Evolutionary conservation across 2,113 vertebrate species (phyloP), one percentile per base, ranked within the genome.

Genomic region (Dipodomys stephensi): DNA sequence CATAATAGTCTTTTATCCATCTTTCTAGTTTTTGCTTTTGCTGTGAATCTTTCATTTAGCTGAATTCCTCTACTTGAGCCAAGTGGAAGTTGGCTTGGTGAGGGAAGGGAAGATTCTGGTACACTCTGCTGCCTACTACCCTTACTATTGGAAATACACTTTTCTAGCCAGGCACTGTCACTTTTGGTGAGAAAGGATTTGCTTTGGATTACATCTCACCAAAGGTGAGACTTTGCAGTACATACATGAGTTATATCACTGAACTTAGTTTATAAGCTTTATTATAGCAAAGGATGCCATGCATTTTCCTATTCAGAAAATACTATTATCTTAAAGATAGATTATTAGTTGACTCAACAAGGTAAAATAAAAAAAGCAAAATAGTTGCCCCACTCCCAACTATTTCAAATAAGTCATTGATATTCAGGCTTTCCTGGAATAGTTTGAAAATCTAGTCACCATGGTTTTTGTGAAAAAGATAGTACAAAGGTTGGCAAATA

Each of bases 21-120:
- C 65, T 72, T 92, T 32, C 32, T 86, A 49, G 62, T 53, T 77
- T 91, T 85, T 49, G 64, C 84, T 85, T 78, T 71, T 83, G 30
- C n/a, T 1, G 4, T 15, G 4, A 7, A 60, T 67, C 39, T 83
- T 90, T 69, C 30, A 71, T 79, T 92, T 65, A 76, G 12, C 86
- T 67, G 25, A 77, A 82, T 77, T 88, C 53, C 53, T 80, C 28
- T 71, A 35, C 27, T 53, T 30, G 27, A 80, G 44, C 11, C 32
- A 30, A 83, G 32, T 4, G 78, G 23, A 25, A 49, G 23, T 2
- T 79, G 39, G 11, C 49, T 16, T 83, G 57, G 67, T 28, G 32
- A 32, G 44, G 32, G 15, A 64, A 53, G 49, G 72, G 22, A 20
- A 44, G 15, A 35, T 44, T 3, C 0, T 22, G 64, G 69, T 5